phyloP scores from a whole-genome alignment of 2,113 vertebrate genomes.

The Chaetorhynchus papuensis region DNA sequence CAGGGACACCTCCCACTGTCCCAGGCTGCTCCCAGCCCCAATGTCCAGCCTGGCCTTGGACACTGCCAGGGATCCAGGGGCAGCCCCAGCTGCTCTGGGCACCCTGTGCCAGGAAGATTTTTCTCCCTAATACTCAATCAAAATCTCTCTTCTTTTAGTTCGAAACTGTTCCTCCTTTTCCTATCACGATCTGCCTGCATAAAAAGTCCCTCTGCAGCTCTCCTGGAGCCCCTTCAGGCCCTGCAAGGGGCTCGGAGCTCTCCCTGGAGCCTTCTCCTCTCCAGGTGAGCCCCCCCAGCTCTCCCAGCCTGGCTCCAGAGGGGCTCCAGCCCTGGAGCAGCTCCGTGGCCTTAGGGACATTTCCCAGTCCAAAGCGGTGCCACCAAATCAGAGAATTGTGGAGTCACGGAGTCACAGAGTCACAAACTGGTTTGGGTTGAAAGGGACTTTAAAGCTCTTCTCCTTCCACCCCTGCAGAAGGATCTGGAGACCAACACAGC shows the following conservation, averaged over 20 bases:
- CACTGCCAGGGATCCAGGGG: neutral
- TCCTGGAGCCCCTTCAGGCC: neutral
- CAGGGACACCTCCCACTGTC: neutral
- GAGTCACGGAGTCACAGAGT: too few relatives aligned
- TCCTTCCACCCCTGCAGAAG: neutral
- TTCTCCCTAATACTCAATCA: too few relatives aligned
- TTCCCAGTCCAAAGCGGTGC: too few relatives aligned
- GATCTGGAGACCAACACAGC: neutral
- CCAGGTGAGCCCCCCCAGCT: neutral
- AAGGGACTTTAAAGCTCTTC: too few relatives aligned
- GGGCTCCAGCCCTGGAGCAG: neutral
- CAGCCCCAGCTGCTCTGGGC: neutral
- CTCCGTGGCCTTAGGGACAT: fast-evolving
- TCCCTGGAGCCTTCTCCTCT: neutral
- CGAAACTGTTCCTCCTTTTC: too few relatives aligned
- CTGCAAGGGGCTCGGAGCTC: neutral
- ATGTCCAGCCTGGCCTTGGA: neutral
- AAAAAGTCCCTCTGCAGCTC: neutral
- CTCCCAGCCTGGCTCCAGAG: neutral
- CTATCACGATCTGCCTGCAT: too few relatives aligned
- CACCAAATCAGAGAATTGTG: too few relatives aligned
- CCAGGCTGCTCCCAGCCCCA: neutral
- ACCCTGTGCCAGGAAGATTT: too few relatives aligned
- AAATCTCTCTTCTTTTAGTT: too few relatives aligned
- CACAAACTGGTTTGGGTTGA: too few relatives aligned